A percentile compares a stretch with the other conserved stretches of the same genome.
These are phyloP conservation scores for Epizoanthus scotinus DNA, from an alignment of 92 coral and sea anemone species.

Conservation along the genomic window DNA sequence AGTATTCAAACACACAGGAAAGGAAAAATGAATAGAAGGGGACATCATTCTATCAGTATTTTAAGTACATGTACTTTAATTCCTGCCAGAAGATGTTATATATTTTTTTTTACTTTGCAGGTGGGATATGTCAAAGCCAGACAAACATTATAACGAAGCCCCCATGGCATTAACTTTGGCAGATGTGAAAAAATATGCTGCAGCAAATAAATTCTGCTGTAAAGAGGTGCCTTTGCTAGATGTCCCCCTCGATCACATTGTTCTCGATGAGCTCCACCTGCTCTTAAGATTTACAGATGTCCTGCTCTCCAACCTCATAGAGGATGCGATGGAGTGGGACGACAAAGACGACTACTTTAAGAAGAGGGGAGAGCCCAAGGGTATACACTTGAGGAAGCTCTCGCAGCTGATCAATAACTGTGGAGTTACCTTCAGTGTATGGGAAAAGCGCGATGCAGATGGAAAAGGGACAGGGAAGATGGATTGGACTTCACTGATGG, in stretches of 20 bases:
- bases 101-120: constrained; percentile 13
- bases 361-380: constrained; percentile 56
- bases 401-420: constrained; percentile 50
- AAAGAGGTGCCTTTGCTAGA: constrained; percentile 35
- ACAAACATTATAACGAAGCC: background rate
- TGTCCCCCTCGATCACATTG: constrained; percentile 53
- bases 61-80: no score
- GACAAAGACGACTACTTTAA: constrained; percentile 56
- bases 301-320: constrained; percentile 49
- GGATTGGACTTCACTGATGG: constrained; percentile 65
- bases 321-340: constrained; percentile 65
- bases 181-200: constrained; percentile 34
- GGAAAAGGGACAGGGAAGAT: constrained; percentile 56
- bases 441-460: constrained; percentile 58
- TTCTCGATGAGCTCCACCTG: constrained; percentile 62
- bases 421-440: constrained; percentile 57
- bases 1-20: no score
- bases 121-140: constrained; percentile 43
- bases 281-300: constrained; percentile 58
- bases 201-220: constrained; percentile 41
- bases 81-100: no score
- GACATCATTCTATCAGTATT: no score
- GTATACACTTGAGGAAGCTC: constrained; percentile 43
- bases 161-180: constrained; percentile 48
- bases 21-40: no score